These are phyloP conservation scores for Battus philenor DNA, from an alignment of 1,140 invertebrate species.

Conservation along the genomic window DNA sequence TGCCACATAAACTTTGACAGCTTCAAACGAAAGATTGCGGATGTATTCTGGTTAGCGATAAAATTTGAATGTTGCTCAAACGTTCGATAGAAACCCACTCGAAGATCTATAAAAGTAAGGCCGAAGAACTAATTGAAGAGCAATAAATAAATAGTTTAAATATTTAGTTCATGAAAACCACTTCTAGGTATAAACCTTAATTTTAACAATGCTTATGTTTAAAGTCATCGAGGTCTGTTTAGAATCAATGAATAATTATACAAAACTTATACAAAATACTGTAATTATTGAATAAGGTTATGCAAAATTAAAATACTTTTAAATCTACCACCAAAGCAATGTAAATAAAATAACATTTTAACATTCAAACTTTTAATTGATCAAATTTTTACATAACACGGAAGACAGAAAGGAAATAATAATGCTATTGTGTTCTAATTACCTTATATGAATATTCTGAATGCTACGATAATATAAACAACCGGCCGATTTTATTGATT, in stretches of 20 bases:
- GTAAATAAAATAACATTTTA: not conserved
- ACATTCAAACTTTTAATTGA: not conserved
- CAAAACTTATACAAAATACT: too few species aligned
- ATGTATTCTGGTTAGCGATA: constrained; percentile 13
- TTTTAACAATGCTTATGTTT: too few species aligned
- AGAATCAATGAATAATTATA: too few species aligned
- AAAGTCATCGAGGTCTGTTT: too few species aligned
- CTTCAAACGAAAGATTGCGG: constrained; percentile 9
- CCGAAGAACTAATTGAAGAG: constrained; percentile 11
- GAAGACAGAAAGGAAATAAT: not conserved
- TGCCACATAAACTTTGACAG: too few species aligned
- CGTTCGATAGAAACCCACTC: constrained; percentile 9
- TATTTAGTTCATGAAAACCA: too few species aligned
- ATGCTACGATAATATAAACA: not conserved
- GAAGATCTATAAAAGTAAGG: constrained; percentile 16
- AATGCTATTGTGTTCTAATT: constrained; percentile 2
- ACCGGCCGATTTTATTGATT: not conserved
- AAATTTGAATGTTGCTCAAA: constrained; percentile 12
- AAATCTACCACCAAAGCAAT: not conserved
- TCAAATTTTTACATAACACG: not conserved
- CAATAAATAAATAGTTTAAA: constrained; percentile 1
- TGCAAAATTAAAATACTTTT: too few species aligned
- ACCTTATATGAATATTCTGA: not conserved
- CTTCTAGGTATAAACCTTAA: too few species aligned
- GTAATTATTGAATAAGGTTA: too few species aligned